Evolutionary conservation across 1,140 invertebrate species (phyloP), one percentile per base, ranked within the genome.

Genomic region (Diprion similis): DNA sequence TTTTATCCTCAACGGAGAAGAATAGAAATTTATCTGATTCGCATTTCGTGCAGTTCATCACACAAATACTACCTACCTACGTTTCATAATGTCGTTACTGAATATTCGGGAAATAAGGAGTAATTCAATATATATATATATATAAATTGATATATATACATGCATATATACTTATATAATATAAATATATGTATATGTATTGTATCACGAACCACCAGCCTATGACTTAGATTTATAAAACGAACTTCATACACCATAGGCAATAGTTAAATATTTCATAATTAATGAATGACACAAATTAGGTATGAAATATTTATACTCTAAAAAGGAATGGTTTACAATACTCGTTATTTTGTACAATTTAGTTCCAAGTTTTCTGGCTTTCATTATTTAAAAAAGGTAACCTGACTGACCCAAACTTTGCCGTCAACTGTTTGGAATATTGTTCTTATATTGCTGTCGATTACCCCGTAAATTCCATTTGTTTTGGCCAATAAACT

Each of bases 161-260:
- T 37, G 6, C 24, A 37, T 37, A 37, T 37, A 37, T 37, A 37
- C 24, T 37, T 37, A 37, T 10, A 46, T 48, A 70, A 47, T 71
- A 64, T 19, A 10, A 51, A 71, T n/a, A 66, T 48, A 19, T 66
- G 47, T 48, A 45, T 64, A 69, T 73, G 69, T 24, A 77, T 59
- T 72, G 71, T 70, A 64, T 66, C 51, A 70, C 51, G 48, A 68
- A 76, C 78, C 82, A 81, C 81, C 83, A 83, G 82, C 83, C 83
- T 81, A 79, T 82, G 81, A 84, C 81, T 76, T 83, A 84, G 80
- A 80, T 82, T 84, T 83, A 83, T 77, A 77, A 71, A 78, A 79
- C 71, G 78, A 77, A 79, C 74, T 80, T 79, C 74, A 73, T 80
- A 81, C 76, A 79, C 75, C 76, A 75, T 76, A 81, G 74, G 72